These are phyloP conservation scores for Thymelicus lineola DNA, from an alignment of 2,888 invertebrate genomes.

Conservation along the genomic window DNA sequence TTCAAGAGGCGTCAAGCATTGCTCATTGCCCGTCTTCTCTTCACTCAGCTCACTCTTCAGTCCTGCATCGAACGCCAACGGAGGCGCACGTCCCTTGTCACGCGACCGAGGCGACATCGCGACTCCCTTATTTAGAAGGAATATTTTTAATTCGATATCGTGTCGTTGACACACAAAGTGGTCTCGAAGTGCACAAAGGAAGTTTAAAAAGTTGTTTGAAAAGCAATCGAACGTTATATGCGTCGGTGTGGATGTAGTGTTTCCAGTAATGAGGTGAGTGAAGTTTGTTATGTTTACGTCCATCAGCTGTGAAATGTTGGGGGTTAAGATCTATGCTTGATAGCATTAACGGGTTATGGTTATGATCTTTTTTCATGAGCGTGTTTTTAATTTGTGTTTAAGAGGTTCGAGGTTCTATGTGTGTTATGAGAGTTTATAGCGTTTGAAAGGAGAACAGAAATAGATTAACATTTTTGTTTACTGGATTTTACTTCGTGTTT, in stretches of 20 bases:
- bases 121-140: slow-evolving; percentile 60
- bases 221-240: slow-evolving; percentile 53
- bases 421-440: neutral
- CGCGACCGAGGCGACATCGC: slow-evolving; percentile 58
- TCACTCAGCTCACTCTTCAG: slow-evolving; percentile 51
- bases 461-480: neutral
- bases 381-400: slow-evolving; percentile 18
- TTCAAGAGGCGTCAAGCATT: slow-evolving; percentile 38
- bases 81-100: slow-evolving; percentile 71
- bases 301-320: slow-evolving; percentile 66
- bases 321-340: slow-evolving; percentile 24
- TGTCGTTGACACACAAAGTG: slow-evolving; percentile 54
- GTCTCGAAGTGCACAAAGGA: slow-evolving; percentile 52
- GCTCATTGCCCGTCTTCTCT: neutral
- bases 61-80: slow-evolving; percentile 64
- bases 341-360: slow-evolving; percentile 10
- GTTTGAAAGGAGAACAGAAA: neutral
- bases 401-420: slow-evolving; percentile 1
- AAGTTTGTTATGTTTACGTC: slow-evolving; percentile 57
- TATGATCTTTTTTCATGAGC: slow-evolving; percentile 27
- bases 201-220: slow-evolving; percentile 48
- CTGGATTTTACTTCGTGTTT: neutral
- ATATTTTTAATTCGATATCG: slow-evolving; percentile 75
- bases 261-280: slow-evolving; percentile 68
- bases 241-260: slow-evolving; percentile 62